phyloP scores from a whole-genome alignment of 2,797 vertebrate genomes.

The Heterohyrax brucei region DNA sequence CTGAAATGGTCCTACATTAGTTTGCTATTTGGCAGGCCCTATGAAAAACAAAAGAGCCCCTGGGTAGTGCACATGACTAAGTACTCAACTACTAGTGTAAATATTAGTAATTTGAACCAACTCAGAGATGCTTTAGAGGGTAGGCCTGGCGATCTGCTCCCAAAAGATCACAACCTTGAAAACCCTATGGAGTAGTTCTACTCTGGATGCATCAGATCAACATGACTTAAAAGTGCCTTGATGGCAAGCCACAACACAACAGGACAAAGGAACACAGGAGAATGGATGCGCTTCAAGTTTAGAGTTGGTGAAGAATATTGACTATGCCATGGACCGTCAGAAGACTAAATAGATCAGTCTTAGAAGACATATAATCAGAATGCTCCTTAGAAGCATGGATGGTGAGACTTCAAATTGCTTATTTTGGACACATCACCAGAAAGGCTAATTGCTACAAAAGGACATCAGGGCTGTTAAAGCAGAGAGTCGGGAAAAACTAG shows the following conservation, averaged over 20 bases:
- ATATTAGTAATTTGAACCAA: no score
- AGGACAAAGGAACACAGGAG: neutral
- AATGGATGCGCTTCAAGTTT: neutral
- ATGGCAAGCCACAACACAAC: neutral
- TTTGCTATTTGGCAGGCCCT: conserved; percentile 23
- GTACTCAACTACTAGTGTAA: no score
- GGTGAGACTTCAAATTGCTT: neutral
- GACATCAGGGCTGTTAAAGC: neutral
- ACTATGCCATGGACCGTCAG: neutral
- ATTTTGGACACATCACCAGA: neutral
- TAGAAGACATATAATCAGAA: neutral
- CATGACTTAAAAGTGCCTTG: neutral
- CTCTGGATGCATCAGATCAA: no score
- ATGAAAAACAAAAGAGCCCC: no score
- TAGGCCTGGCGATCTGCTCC: no score
- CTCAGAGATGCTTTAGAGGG: no score
- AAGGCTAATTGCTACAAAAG: neutral
- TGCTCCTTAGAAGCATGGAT: neutral
- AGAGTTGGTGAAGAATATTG: neutral
- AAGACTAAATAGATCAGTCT: neutral
- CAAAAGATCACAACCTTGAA: no score
- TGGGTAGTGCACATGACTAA: no score
- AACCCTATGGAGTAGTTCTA: no score
- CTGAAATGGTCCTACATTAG: neutral
- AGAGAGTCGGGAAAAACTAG: neutral